These are phyloP conservation scores for Papilio demoleus DNA, from an alignment of 2,888 invertebrate species.

Conservation along the genomic window DNA sequence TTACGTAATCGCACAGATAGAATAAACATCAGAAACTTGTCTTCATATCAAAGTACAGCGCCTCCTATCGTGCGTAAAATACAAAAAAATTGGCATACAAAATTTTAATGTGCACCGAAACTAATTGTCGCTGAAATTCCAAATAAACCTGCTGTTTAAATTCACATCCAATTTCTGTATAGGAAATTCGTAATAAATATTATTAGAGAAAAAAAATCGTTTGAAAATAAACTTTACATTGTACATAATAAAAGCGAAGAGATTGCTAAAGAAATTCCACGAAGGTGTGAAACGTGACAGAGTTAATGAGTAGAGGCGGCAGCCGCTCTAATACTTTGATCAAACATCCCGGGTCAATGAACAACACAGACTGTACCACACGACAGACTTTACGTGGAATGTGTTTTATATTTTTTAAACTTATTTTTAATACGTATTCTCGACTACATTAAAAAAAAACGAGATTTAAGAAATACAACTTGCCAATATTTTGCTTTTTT, in stretches of 20 bases:
- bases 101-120: no score
- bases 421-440: no score
- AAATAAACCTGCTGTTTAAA: no score
- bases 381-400: not conserved
- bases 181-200: constrained; percentile 2
- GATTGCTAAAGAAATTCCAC: constrained; percentile 51
- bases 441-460: no score
- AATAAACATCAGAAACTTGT: no score
- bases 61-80: no score
- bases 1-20: no score
- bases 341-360: constrained; percentile 74
- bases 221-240: constrained; percentile 16
- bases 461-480: no score
- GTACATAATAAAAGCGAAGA: constrained; percentile 9
- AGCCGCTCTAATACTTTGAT: constrained; percentile 64
- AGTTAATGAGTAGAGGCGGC: constrained; percentile 62
- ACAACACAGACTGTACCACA: constrained; percentile 51
- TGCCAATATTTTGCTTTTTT: no score
- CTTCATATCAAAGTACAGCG: no score
- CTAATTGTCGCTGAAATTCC: no score
- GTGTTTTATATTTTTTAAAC: not conserved
- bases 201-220: not conserved
- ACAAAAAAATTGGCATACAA: no score
- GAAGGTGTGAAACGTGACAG: constrained; percentile 68
- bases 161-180: not conserved